phyloP scores from a whole-genome alignment of 1,140 invertebrate genomes.

The Aphis gossypii region DNA sequence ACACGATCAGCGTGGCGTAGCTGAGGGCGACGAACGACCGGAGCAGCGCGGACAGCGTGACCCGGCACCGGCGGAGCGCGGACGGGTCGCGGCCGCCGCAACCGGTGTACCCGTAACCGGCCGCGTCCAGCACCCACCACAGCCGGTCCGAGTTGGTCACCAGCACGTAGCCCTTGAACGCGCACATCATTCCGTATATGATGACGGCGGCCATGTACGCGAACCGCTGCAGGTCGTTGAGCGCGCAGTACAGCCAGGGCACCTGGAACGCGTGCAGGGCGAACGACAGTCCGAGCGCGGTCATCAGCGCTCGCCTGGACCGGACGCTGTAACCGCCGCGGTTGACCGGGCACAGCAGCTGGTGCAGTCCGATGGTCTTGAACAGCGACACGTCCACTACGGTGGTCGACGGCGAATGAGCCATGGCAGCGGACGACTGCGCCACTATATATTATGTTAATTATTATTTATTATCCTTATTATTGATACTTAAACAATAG shows the following conservation, averaged over 20 bases:
- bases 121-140: neutral
- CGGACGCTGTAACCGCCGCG: neutral
- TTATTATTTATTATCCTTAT: no score
- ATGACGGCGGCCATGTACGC: neutral
- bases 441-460: no score
- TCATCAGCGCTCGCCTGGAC: neutral
- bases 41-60: neutral
- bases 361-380: neutral
- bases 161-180: neutral
- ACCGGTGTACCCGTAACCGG: neutral
- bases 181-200: neutral
- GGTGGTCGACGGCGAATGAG: neutral
- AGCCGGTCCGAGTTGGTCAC: neutral
- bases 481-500: no score
- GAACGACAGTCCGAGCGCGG: neutral
- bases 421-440: neutral
- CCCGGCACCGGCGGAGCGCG: neutral
- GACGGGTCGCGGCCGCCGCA: neutral
- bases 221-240: neutral
- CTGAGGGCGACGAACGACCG: neutral
- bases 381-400: neutral
- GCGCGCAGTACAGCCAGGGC: neutral
- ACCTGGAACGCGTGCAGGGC: neutral
- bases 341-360: neutral
- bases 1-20: neutral